Base-by-base conservation (phyloP, 2,888 invertebrate genomes). In the Philaethria dido region DNA sequence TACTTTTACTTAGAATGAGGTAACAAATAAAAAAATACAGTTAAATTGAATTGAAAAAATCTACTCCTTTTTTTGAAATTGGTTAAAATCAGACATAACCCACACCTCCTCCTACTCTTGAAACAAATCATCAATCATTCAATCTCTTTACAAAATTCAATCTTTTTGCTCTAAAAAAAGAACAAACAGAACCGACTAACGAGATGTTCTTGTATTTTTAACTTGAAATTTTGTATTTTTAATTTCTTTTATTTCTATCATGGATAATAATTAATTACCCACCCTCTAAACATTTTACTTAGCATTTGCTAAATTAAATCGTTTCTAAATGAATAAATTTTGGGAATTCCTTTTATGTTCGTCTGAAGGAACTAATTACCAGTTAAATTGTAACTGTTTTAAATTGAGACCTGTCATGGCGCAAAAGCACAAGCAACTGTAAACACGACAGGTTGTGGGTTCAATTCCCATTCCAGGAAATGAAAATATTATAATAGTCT, bases 321-420 rank as follows among this genome's bases (percentile, higher is more conserved):
- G 60, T 45, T 60, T 60, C 45, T 16, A 45, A 60, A 60, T 18
- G 33, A 45, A 44, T 60, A 45, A 45, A 60, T 45, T 45, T 44
- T 1, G 16, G 3, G 29, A 62, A 50, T 25, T 36, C 55, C 36
- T 55, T 47, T 57, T 47, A 57, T 33, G 13, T 25, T 36, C 18
- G 45, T 47, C 45, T 33, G n/a, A 16, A 36, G 14, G 14, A 57
- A 62, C 44, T 61, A 69, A 66, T 66, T 66, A 60, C 18, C 42
- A 14, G 22, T 45, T 42, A 29, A 29, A 45, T 62, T 66, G 48
- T 64, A n/a, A n/a, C n/a, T n/a, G n/a, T n/a, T n/a, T n/a, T n/a
- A n/a, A n/a, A n/a, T n/a, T n/a, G n/a, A n/a, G n/a, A n/a, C n/a
- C n/a, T n/a, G n/a, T n/a, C n/a, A n/a, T n/a, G n/a, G n/a, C n/a